These are phyloP conservation scores for Furnarius figulus DNA, from an alignment of 2,113 vertebrate genomes.

Conservation along the genomic window DNA sequence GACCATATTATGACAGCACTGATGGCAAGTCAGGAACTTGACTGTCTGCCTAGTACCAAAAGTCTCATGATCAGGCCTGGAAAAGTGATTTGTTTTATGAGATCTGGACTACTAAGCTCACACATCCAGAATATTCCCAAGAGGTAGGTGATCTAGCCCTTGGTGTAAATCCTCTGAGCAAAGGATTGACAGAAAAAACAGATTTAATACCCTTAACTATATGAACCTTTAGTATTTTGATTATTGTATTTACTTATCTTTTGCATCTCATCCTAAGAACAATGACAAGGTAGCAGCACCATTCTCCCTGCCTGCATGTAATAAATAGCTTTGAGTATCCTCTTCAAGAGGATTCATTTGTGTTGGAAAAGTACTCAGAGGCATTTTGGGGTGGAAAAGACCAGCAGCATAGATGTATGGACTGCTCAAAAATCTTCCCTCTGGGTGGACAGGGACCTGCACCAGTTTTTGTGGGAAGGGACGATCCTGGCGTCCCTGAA, in stretches of 20 bases:
- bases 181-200: background rate
- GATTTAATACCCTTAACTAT: background rate
- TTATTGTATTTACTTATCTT: background rate
- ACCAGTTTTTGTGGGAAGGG: background rate
- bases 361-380: background rate
- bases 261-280: background rate
- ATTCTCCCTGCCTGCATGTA: background rate
- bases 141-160: background rate
- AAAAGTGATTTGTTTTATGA: background rate
- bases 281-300: background rate
- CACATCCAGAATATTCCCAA: background rate
- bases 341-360: background rate
- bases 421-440: background rate
- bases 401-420: background rate
- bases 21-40: background rate
- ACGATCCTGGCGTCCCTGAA: background rate
- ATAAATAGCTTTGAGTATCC: background rate
- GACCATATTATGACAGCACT: background rate
- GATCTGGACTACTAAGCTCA: background rate
- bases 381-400: background rate
- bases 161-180: background rate
- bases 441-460: too few relatives aligned
- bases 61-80: background rate
- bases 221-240: background rate
- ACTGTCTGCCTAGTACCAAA: background rate